phyloP scores from a whole-genome alignment of 2,797 vertebrate species.

The Galago senegalensis region DNA sequence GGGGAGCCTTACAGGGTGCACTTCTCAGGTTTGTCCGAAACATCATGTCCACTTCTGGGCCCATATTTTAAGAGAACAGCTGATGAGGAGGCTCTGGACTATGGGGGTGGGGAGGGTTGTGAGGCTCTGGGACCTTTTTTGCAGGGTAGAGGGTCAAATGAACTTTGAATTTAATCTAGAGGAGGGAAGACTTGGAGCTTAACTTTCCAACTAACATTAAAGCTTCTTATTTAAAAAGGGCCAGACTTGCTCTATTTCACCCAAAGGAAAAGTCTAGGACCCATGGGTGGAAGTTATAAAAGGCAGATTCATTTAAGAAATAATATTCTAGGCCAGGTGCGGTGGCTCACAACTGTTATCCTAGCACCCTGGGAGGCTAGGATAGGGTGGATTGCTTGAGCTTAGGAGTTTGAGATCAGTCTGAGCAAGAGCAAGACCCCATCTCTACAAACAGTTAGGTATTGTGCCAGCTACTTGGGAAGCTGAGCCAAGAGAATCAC shows the following conservation, averaged over 20 bases:
- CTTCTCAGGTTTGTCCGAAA: neutral
- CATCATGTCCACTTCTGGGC: neutral
- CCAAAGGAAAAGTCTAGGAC: neutral
- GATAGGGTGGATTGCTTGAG: no score
- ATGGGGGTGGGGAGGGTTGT: neutral
- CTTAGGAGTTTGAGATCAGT: no score
- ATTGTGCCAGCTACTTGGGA: no score
- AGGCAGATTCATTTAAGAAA: neutral
- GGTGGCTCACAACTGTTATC: no score
- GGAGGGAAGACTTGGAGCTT: neutral
- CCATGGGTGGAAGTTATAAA: neutral
- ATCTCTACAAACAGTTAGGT: no score
- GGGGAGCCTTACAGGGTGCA: neutral
- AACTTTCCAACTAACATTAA: neutral
- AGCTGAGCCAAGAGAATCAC: no score
- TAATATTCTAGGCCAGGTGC: no score
- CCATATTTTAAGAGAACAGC: neutral
- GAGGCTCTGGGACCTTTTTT: neutral
- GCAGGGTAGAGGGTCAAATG: neutral
- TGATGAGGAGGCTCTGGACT: neutral
- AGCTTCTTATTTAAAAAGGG: neutral
- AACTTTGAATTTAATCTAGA: neutral
- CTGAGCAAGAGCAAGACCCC: no score
- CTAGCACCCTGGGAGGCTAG: no score
- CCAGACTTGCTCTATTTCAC: neutral